phyloP scores from a whole-genome alignment of 2,888 invertebrate genomes.

The Drosophila tripunctata region DNA sequence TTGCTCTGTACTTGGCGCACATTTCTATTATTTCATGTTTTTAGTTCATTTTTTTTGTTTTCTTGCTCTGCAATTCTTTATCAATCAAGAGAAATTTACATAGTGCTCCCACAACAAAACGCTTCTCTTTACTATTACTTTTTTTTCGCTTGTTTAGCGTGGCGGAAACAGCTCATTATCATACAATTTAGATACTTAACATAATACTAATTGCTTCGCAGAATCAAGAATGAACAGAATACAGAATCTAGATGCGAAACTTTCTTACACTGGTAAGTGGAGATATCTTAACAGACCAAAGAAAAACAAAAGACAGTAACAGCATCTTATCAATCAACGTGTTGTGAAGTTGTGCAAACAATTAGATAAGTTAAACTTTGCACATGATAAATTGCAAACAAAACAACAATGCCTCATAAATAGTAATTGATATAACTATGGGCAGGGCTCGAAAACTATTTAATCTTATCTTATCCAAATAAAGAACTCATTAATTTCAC shows the following conservation, averaged over 20 bases:
- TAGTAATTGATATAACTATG: neutral
- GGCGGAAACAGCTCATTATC: constrained; percentile 63
- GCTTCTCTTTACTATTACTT: neutral
- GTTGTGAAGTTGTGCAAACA: constrained; percentile 7
- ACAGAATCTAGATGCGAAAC: neutral
- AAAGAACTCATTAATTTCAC: constrained; percentile 42
- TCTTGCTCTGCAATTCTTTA: constrained; percentile 29
- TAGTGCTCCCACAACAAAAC: constrained; percentile 48
- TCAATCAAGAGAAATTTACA: constrained; percentile 57
- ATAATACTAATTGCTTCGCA: constrained; percentile 48
- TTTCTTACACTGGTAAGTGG: neutral
- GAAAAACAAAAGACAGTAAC: neutral
- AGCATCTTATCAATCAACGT: constrained; percentile 41
- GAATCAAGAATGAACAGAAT: constrained; percentile 9
- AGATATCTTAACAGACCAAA: no score
- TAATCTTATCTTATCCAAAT: constrained; percentile 54
- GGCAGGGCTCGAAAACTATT: neutral
- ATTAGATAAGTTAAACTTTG: constrained; percentile 12
- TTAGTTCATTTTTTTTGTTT: neutral
- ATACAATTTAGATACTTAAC: constrained; percentile 53
- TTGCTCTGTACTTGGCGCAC: constrained; percentile 20
- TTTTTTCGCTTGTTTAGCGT: neutral
- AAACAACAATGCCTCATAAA: neutral
- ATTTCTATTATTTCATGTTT: constrained; percentile 4
- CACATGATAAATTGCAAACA: neutral